Evolutionary conservation across 2,888 invertebrate genomes (phyloP).

Genomic region (Mechanitis mazaeus): DNA sequence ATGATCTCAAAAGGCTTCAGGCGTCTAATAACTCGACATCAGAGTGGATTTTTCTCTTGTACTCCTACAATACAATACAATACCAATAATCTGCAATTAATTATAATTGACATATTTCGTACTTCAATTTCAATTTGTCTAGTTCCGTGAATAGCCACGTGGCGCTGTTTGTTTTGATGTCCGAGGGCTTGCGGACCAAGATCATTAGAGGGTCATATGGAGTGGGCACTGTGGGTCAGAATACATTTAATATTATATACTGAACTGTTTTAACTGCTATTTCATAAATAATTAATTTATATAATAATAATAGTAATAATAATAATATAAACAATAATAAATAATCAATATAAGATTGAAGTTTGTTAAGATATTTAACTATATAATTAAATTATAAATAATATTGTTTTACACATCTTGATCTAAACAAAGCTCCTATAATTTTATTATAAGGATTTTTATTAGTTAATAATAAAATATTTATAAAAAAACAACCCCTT

Average conservation of each 20-base stretch:
- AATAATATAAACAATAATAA: too few relatives aligned
- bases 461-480: too few relatives aligned
- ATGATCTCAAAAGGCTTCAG: background rate
- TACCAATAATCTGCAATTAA: constrained; percentile 69
- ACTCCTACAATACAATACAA: constrained; percentile 47
- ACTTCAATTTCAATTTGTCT: constrained; percentile 63
- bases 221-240: constrained; percentile 8
- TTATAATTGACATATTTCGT: constrained; percentile 75
- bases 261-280: too few relatives aligned
- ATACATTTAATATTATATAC: constrained; percentile 18
- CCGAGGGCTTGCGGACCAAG: constrained; percentile 51
- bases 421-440: too few relatives aligned
- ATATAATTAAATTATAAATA: too few relatives aligned
- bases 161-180: constrained; percentile 72
- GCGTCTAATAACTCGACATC: constrained; percentile 21
- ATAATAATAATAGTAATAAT: too few relatives aligned
- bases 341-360: too few relatives aligned
- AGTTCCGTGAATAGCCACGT: constrained; percentile 58
- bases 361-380: too few relatives aligned
- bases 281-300: too few relatives aligned
- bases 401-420: too few relatives aligned
- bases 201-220: constrained; percentile 35
- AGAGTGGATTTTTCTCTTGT: constrained; percentile 36
- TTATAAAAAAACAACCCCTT: constrained; percentile 34
- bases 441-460: too few relatives aligned